Evolutionary conservation across 2,797 vertebrate genomes (phyloP).

Genomic region (Salarias fasciatus): DNA sequence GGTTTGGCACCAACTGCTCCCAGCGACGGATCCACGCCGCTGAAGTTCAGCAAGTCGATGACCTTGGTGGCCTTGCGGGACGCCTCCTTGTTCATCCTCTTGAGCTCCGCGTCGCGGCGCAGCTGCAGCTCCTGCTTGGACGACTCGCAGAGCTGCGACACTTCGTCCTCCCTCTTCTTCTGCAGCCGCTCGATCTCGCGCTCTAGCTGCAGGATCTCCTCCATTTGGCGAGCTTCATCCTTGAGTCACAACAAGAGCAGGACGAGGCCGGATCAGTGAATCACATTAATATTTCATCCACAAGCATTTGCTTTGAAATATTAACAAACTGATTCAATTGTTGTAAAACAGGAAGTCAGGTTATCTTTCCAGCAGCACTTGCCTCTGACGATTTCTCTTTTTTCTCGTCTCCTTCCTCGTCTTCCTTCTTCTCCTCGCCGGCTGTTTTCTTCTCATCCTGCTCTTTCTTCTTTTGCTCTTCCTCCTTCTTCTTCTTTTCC

Average conservation of each 20-base stretch:
- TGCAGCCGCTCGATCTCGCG: conserved; percentile 92
- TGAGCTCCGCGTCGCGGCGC: conserved; percentile 89
- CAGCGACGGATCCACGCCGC: conserved; percentile 78
- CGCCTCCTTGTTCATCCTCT: conserved; percentile 91
- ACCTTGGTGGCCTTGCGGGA: conserved; percentile 91
- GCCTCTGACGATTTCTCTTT: conserved; percentile 57
- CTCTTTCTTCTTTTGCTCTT: conserved; percentile 61
- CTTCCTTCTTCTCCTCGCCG: conserved; percentile 54
- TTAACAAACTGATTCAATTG: too few species aligned
- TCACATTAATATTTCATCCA: too few species aligned
- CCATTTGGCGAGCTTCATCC: conserved; percentile 89
- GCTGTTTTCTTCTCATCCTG: conserved; percentile 74
- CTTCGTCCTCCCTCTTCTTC: conserved; percentile 88
- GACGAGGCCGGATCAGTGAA: not conserved
- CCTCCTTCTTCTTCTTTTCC: conserved; percentile 81
- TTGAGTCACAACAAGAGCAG: conserved; percentile 18
- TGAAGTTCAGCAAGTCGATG: conserved; percentile 89
- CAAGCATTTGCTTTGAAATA: too few species aligned
- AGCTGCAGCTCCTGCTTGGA: conserved; percentile 88
- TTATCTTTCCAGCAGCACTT: not conserved
- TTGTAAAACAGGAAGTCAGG: too few species aligned
- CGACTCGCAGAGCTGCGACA: conserved; percentile 88
- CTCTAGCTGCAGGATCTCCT: conserved; percentile 92
- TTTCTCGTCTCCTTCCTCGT: conserved; percentile 23
- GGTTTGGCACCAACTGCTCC: conserved; percentile 39